A percentile compares a stretch with the other conserved stretches of the same genome.
Conservation (phyloP, 1,140 invertebrate genomes). For the Adelges cooleyi region DNA sequence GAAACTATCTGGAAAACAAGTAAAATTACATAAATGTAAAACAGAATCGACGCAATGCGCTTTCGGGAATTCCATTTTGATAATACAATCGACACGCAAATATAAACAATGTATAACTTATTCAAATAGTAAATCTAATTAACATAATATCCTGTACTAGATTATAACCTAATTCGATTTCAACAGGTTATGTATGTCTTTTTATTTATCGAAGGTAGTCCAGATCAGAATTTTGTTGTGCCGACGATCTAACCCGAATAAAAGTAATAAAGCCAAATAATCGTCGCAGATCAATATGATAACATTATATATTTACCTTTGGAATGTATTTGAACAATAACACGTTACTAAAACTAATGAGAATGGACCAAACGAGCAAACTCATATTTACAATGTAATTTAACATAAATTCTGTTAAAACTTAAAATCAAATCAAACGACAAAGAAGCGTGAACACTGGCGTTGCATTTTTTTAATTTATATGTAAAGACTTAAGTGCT, state of each 20-base stretch:
- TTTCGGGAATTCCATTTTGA: background rate
- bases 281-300: background rate
- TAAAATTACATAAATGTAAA: background rate
- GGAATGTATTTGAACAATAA: conserved; percentile 4
- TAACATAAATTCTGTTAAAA: no score
- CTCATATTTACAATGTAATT: conserved; percentile 2
- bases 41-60: background rate
- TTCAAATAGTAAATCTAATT: no score
- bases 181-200: no score
- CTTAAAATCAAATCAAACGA: no score
- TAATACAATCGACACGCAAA: background rate
- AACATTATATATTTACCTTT: background rate
- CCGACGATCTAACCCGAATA: background rate
- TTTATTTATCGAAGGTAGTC: no score
- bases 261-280: background rate
- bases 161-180: background rate
- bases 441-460: no score
- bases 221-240: no score
- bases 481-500: no score
- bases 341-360: conserved; percentile 11
- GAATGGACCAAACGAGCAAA: conserved; percentile 12
- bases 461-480: no score
- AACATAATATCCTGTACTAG: background rate
- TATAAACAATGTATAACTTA: no score
- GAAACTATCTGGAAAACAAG: background rate